Evolutionary conservation across 2,888 invertebrate species (phyloP).

Genomic region (Parascotia fuliginaria): DNA sequence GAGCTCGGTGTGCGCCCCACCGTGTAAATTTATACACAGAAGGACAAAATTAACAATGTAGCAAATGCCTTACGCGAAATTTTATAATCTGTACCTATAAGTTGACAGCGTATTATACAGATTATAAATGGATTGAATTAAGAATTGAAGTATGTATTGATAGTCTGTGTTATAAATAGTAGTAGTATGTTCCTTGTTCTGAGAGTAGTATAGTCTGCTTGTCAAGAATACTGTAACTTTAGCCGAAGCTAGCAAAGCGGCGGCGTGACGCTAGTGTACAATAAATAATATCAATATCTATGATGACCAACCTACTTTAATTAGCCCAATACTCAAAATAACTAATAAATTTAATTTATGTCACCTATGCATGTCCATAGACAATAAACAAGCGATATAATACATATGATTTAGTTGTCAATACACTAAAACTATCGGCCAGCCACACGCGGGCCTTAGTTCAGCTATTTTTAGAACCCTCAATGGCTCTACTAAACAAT

Average conservation of each 20-base stretch:
- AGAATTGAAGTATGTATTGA: too few relatives aligned
- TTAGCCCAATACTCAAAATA: neutral
- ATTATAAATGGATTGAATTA: too few relatives aligned
- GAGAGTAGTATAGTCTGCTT: too few relatives aligned
- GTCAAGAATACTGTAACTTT: too few relatives aligned
- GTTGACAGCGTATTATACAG: too few relatives aligned
- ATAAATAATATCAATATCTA: neutral
- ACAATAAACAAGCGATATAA: neutral
- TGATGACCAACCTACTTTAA: too few relatives aligned
- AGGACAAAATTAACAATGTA: neutral
- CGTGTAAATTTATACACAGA: conserved; percentile 8
- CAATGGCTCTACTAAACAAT: neutral
- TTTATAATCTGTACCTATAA: too few relatives aligned
- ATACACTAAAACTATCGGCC: conserved; percentile 2
- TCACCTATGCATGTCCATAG: neutral
- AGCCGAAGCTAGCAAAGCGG: too few relatives aligned
- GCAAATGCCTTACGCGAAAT: too few relatives aligned
- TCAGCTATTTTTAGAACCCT: conserved; percentile 3
- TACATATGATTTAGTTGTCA: neutral
- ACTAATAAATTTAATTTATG: neutral
- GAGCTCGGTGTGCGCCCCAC: conserved; percentile 17
- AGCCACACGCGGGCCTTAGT: neutral
- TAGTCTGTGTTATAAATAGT: too few relatives aligned
- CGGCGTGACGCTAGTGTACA: too few relatives aligned
- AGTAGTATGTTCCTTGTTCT: too few relatives aligned